Evolutionary conservation across 2,113 vertebrate species (phyloP).

Genomic region (Cyphomyrus discorhynchus): DNA sequence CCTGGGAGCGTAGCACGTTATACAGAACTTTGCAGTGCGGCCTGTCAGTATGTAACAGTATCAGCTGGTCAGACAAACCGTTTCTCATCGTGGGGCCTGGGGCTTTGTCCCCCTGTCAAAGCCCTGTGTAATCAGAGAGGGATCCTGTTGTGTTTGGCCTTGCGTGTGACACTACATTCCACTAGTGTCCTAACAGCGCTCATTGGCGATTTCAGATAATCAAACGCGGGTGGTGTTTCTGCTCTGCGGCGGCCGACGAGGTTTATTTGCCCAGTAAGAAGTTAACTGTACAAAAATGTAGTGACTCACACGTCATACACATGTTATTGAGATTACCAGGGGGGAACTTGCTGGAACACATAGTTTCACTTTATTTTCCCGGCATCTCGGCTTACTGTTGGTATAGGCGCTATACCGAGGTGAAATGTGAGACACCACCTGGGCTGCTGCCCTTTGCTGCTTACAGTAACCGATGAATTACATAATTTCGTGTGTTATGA

Average conservation of each 20-base stretch:
- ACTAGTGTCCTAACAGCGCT: background rate
- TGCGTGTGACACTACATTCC: background rate
- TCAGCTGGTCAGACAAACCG: background rate
- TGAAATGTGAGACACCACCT: background rate
- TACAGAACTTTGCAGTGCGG: background rate
- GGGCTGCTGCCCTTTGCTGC: background rate
- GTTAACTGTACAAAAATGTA: slow-evolving; percentile 24
- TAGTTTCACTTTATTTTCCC: background rate
- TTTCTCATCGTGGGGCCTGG: background rate
- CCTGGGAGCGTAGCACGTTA: background rate
- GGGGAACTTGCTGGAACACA: slow-evolving; percentile 21
- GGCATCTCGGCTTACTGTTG: background rate
- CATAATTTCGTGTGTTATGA: background rate
- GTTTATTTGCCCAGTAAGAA: slow-evolving; percentile 32
- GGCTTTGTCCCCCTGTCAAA: background rate
- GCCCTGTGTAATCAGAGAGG: background rate
- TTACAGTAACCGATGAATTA: background rate
- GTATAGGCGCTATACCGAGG: background rate
- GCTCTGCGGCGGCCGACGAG: background rate
- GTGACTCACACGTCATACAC: slow-evolving; percentile 26
- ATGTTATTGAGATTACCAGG: slow-evolving; percentile 23
- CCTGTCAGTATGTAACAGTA: background rate
- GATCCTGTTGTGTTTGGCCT: background rate
- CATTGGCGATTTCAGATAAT: background rate
- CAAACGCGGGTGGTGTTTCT: background rate